phyloP scores from a whole-genome alignment of 1,140 invertebrate species.

The Drosophila novamexicana region DNA sequence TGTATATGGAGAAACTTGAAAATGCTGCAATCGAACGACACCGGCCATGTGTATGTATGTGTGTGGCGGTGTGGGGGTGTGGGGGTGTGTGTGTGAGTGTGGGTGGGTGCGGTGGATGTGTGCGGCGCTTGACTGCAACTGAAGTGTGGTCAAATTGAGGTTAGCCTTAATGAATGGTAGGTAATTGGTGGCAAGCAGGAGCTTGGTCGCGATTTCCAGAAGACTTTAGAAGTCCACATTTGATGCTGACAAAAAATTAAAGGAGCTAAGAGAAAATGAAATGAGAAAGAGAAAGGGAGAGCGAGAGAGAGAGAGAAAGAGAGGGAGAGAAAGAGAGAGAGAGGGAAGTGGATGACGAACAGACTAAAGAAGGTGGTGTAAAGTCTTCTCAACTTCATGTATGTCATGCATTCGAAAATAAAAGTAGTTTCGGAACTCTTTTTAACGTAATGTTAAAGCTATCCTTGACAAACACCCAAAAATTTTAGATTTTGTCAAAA shows the following conservation, averaged over 20 bases:
- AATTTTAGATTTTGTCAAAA: too few species aligned
- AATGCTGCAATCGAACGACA: conserved; percentile 12
- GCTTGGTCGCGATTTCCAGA: not conserved
- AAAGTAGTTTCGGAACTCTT: too few species aligned
- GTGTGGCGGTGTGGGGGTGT: not conserved
- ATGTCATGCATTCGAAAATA: too few species aligned
- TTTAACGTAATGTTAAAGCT: too few species aligned
- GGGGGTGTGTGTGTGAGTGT: not conserved
- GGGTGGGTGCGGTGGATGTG: not conserved
- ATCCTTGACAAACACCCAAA: too few species aligned
- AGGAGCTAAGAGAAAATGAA: not conserved
- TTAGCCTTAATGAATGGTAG: conserved; percentile 43
- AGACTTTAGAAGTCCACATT: conserved; percentile 20
- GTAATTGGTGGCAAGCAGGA: conserved; percentile 29
- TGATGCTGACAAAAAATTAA: conserved; percentile 6
- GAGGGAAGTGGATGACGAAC: too few species aligned
- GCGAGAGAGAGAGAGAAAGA: too few species aligned
- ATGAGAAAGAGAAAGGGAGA: too few species aligned
- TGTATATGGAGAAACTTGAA: conserved; percentile 25
- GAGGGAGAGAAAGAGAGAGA: too few species aligned
- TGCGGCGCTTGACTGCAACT: conserved; percentile 34
- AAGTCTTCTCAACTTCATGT: too few species aligned
- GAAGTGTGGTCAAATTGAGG: conserved; percentile 50
- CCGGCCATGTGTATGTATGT: not conserved
- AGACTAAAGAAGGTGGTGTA: too few species aligned